Evolutionary conservation across 2,888 invertebrate species (phyloP), one percentile per base, ranked within the genome.

Genomic region (Kryphioiulus occultus): DNA sequence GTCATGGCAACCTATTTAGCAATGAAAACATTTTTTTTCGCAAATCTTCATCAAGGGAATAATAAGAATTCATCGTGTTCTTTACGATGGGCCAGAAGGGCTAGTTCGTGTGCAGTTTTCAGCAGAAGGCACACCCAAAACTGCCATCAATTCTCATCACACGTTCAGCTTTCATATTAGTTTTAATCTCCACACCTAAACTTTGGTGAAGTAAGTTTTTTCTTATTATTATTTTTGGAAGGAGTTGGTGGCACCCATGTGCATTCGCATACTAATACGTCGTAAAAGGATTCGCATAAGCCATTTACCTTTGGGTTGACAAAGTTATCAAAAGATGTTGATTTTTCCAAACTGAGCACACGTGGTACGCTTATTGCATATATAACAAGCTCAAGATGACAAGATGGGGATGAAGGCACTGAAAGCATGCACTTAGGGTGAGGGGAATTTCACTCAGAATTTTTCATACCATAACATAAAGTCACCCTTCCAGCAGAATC

Each of bases 341-440:
- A 78, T 78, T 78, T n/a, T n/a, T 78, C 30, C 78, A 78, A 78
- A 78, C 30, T 30, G 26, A 78, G 78, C 78, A 78, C 78, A 78
- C 78, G 78, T 30, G 78, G 78, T 78, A 78, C 78, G 78, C 30
- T 78, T 30, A 78, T 78, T 78, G 78, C 78, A 78, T 78, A 30
- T 78, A 78, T 78, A 78, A 78, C 78, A 78, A 78, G 78, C 3
- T 78, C 15, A 78, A 78, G 30, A 30, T 30, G 15, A 15, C 2
- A 30, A 9, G 12, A 26, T 30, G 78, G 78, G 78, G 10, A 30
- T 78, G 15, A 30, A 78, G 30, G 78, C 78, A 22, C 30, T 30
- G 26, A 15, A 78, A 15, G 30, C 30, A 15, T 1, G 26, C 15
- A 78, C 17, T 26, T 15, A 30, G 3, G 10, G 78, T 15, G 78